These are phyloP conservation scores for Cichlasoma orientale DNA, from an alignment of 2,797 vertebrate genomes.

Conservation along the genomic window DNA sequence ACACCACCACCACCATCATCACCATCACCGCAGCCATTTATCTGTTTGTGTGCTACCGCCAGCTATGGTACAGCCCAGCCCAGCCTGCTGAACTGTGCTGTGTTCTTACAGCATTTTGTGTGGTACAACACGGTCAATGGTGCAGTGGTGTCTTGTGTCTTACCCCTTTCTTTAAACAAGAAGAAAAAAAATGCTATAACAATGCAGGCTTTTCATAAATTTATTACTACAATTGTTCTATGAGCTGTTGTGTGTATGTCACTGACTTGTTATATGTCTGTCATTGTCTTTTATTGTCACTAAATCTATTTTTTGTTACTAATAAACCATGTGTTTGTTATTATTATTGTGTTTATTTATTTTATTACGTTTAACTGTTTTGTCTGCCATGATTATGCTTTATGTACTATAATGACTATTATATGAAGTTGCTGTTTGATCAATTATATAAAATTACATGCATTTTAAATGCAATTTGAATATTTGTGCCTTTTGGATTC, in stretches of 20 bases:
- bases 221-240: background rate
- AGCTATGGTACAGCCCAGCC: conserved; percentile 62
- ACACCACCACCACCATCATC: conserved; percentile 68
- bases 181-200: background rate
- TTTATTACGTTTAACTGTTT: background rate
- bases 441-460: background rate
- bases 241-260: background rate
- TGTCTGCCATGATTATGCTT: conserved; percentile 7
- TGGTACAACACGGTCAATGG: background rate
- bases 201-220: background rate
- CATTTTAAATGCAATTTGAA: background rate
- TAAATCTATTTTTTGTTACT: conserved; percentile 18
- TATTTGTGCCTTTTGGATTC: background rate
- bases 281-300: conserved; percentile 18
- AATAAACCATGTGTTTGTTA: conserved; percentile 17
- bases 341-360: background rate
- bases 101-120: conserved; percentile 17
- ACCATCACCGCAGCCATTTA: conserved; percentile 75
- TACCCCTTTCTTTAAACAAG: background rate
- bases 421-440: conserved; percentile 1
- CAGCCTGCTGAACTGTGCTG: conserved; percentile 18
- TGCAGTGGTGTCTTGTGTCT: background rate
- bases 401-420: background rate
- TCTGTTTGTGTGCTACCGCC: conserved; percentile 74
- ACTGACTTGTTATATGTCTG: conserved; percentile 10